These are phyloP conservation scores for Catostomus latipinnis DNA, from an alignment of 2,797 vertebrate species.

Conservation along the genomic window DNA sequence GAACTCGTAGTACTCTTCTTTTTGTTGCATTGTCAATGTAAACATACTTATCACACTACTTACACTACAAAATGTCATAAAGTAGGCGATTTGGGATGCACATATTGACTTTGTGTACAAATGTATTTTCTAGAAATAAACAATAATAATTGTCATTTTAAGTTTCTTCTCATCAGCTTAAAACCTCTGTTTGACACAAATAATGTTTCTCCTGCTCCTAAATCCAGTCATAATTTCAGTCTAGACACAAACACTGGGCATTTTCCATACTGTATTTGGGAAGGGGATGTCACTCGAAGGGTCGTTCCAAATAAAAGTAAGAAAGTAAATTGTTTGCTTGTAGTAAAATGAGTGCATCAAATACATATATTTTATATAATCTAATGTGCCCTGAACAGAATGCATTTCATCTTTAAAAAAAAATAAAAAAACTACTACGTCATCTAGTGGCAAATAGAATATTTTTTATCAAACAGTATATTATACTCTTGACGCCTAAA, in stretches of 20 bases:
- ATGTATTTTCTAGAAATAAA: no score
- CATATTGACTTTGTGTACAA: no score
- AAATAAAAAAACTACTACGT: neutral
- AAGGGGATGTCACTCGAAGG: no score
- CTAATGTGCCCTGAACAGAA: neutral
- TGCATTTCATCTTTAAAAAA: neutral
- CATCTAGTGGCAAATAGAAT: neutral
- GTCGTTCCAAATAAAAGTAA: no score
- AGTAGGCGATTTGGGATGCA: no score
- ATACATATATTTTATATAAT: neutral
- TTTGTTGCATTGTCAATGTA: no score
- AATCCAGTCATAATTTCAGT: neutral
- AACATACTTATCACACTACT: no score
- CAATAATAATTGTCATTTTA: neutral
- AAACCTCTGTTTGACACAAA: slow-evolving; percentile 3
- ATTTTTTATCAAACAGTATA: neutral
- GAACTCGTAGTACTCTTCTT: no score
- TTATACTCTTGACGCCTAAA: neutral
- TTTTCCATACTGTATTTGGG: no score
- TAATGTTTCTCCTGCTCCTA: neutral
- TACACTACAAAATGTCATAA: no score
- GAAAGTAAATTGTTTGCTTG: neutral
- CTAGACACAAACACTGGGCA: no score
- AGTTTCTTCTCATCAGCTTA: neutral
- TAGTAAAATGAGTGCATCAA: neutral